Evolutionary conservation across 2,888 invertebrate species (phyloP).

Genomic region (Cyaniris semiargus): DNA sequence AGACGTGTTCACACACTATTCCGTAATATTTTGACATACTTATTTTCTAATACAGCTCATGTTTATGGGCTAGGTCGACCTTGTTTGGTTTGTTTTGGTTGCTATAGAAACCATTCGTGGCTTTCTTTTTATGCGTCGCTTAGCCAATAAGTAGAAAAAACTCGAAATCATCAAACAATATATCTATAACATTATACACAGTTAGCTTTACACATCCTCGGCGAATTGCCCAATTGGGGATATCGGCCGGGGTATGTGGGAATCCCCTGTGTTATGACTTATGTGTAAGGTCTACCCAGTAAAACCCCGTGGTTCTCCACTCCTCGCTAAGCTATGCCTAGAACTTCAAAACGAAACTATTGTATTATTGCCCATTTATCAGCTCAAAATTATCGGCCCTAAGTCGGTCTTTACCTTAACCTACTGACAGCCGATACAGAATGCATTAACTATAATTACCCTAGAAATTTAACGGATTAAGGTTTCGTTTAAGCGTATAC

Average conservation of each 20-base stretch:
- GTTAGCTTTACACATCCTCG: too few relatives aligned
- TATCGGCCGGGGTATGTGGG: too few relatives aligned
- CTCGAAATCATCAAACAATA: too few relatives aligned
- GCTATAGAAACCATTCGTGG: neutral
- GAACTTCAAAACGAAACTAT: neutral
- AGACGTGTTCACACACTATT: conserved; percentile 6
- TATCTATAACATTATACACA: too few relatives aligned
- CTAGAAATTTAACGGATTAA: neutral
- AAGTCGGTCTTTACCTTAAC: neutral
- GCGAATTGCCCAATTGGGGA: too few relatives aligned
- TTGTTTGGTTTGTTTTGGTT: neutral
- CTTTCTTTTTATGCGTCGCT: neutral
- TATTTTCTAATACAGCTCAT: neutral
- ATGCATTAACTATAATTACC: neutral
- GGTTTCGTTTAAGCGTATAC: neutral
- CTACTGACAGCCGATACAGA: neutral
- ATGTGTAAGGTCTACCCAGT: too few relatives aligned
- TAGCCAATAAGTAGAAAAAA: neutral
- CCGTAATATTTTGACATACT: conserved; percentile 11
- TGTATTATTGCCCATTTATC: neutral
- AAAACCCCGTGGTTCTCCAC: too few relatives aligned
- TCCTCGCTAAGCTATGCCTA: too few relatives aligned
- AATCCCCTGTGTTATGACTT: too few relatives aligned
- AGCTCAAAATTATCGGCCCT: neutral
- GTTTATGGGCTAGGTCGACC: neutral